These are phyloP conservation scores for Acinonyx jubatus DNA, from an alignment of 2,113 vertebrate genomes.

Conservation along the genomic window DNA sequence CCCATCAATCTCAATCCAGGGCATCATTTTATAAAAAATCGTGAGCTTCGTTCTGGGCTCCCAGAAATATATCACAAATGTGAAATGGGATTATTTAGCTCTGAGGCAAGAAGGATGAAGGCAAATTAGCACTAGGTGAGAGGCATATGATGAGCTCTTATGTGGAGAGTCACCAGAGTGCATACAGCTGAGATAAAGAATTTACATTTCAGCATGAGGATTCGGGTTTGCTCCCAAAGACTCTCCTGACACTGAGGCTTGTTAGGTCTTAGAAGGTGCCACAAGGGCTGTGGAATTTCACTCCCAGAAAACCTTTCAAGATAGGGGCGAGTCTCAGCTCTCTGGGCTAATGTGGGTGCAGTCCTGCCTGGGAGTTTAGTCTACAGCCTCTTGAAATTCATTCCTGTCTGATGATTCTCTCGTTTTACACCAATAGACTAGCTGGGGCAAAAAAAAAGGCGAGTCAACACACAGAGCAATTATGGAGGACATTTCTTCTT, in stretches of 20 bases:
- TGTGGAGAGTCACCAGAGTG: not conserved
- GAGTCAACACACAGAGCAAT: not conserved
- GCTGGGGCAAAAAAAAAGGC: not conserved
- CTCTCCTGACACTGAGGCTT: not conserved
- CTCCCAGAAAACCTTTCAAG: not conserved
- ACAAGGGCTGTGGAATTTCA: not conserved
- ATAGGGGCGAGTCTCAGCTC: not conserved
- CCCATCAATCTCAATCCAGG: not conserved
- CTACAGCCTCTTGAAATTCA: not conserved
- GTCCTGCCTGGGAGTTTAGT: slow-evolving; percentile 4
- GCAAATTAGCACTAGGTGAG: not conserved
- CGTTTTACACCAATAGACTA: not conserved
- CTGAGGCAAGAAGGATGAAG: not conserved
- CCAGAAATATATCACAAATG: not conserved
- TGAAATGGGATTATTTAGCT: slow-evolving; percentile 2
- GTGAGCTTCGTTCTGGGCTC: not conserved
- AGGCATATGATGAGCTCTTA: not conserved
- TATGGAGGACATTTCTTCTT: not conserved
- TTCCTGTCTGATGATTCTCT: slow-evolving; percentile 50
- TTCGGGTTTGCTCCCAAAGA: not conserved
- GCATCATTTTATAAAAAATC: not conserved
- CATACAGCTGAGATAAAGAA: not conserved
- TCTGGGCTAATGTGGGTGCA: not conserved
- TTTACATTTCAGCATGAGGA: not conserved
- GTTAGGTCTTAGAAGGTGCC: not conserved